Evolutionary conservation across 53 echinoderm and acorn worm genomes (phyloP).

Genomic region (Temnopleurus reevesii): DNA sequence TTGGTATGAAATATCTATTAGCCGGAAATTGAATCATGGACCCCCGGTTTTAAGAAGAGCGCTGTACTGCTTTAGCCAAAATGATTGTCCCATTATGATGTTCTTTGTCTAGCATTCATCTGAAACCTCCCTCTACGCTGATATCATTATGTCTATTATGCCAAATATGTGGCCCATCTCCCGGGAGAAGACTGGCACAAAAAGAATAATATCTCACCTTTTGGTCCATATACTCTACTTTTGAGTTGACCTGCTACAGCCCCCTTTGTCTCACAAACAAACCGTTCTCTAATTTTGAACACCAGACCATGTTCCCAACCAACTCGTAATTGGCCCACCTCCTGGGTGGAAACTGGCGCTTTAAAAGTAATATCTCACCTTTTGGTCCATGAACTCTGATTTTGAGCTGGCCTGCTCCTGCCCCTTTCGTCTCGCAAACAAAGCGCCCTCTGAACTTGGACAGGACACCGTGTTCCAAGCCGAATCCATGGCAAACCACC

Average conservation of each 20-base stretch:
- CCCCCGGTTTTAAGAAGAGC: too few relatives aligned
- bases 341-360: too few relatives aligned
- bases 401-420: conserved; percentile 97
- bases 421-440: conserved; percentile 96
- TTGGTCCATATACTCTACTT: conserved; percentile 93
- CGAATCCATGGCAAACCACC: conserved; percentile 84
- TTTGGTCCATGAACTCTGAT: conserved; percentile 96
- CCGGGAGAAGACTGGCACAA: too few relatives aligned
- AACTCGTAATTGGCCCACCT: too few relatives aligned
- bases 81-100: too few relatives aligned
- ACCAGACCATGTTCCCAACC: conserved; percentile 91
- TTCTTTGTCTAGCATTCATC: too few relatives aligned
- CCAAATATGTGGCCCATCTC: too few relatives aligned
- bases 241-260: conserved; percentile 98
- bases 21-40: too few relatives aligned
- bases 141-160: too few relatives aligned
- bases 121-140: too few relatives aligned
- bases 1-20: too few relatives aligned
- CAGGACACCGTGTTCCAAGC: conserved; percentile 88
- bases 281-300: conserved; percentile 79
- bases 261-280: conserved; percentile 97
- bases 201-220: conserved; percentile 80
- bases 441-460: conserved; percentile 83
- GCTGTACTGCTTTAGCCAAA: too few relatives aligned
- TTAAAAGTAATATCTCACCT: conserved; percentile 77